Evolutionary conservation across 2,888 invertebrate genomes (phyloP).

Genomic region (Epicampocera succincta): DNA sequence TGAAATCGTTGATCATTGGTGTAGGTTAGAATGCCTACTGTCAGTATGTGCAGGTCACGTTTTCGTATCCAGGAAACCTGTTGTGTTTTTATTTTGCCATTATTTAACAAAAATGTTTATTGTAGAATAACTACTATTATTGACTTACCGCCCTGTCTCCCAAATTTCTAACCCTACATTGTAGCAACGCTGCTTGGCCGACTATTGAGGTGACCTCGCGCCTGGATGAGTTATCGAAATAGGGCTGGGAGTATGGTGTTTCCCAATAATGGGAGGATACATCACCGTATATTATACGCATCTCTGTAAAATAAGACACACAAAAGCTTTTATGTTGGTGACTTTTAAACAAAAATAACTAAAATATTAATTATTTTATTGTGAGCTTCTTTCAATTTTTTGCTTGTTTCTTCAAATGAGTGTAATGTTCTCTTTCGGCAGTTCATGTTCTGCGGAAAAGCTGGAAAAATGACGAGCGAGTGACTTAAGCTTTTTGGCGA

Average conservation of each 20-base stretch:
- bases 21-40: slow-evolving; percentile 87
- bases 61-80: slow-evolving; percentile 93
- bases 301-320: slow-evolving; percentile 74
- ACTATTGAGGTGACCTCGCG: slow-evolving; percentile 93
- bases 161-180: slow-evolving; percentile 92
- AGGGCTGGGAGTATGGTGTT: slow-evolving; percentile 90
- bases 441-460: too few species aligned
- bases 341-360: neutral
- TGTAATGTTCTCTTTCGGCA: too few species aligned
- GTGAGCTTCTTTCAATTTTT: too few species aligned
- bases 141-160: slow-evolving; percentile 92
- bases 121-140: neutral
- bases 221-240: slow-evolving; percentile 93
- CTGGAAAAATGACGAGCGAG: too few species aligned
- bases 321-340: neutral
- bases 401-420: too few species aligned
- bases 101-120: neutral
- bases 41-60: slow-evolving; percentile 89
- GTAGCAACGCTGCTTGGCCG: slow-evolving; percentile 92
- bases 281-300: slow-evolving; percentile 80
- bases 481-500: too few species aligned
- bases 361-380: too few species aligned
- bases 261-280: slow-evolving; percentile 82
- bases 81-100: neutral
- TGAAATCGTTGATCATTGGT: slow-evolving; percentile 88